A percentile compares a stretch with the other conserved stretches of the same genome.
Conservation (phyloP, 2,888 invertebrate genomes). For the Cheilosia vulpina region DNA sequence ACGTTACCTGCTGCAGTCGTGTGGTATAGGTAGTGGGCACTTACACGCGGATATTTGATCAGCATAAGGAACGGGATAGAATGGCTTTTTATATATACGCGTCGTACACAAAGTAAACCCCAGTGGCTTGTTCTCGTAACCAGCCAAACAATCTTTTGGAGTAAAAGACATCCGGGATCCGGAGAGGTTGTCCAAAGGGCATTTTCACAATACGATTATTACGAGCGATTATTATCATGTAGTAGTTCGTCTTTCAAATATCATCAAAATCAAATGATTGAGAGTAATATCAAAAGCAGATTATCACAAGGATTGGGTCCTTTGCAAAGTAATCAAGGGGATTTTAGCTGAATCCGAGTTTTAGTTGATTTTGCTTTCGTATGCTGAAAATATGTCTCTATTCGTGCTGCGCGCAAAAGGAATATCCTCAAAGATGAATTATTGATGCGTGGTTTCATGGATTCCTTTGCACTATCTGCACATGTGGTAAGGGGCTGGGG, state of each 20-base stretch:
- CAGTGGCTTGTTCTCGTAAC: conserved; percentile 21
- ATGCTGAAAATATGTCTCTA: too few relatives aligned
- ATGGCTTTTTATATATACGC: conserved; percentile 27
- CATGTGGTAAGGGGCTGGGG: too few relatives aligned
- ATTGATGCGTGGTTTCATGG: too few relatives aligned
- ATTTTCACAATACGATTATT: neutral
- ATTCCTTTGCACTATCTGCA: too few relatives aligned
- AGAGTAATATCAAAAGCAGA: neutral
- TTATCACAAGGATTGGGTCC: neutral
- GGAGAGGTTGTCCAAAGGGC: neutral
- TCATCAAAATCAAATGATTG: neutral
- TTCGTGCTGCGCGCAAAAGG: too few relatives aligned
- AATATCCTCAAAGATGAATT: too few relatives aligned
- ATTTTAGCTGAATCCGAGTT: too few relatives aligned
- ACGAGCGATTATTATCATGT: conserved; percentile 1
- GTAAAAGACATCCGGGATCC: conserved; percentile 11
- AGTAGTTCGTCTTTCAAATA: neutral
- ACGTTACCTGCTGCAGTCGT: conserved; percentile 6
- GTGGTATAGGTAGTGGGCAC: neutral
- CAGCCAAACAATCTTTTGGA: conserved; percentile 16
- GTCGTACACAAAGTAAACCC: neutral
- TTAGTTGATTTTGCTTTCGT: too few relatives aligned
- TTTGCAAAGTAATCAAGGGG: too few relatives aligned
- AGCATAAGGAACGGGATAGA: conserved; percentile 37
- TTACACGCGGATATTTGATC: conserved; percentile 37